Percentiles rank a stretch among this genome's conserved stretches.
phyloP scores from a whole-genome alignment of 2,797 vertebrate genomes.

The Helicolenus hilgendorfi region DNA sequence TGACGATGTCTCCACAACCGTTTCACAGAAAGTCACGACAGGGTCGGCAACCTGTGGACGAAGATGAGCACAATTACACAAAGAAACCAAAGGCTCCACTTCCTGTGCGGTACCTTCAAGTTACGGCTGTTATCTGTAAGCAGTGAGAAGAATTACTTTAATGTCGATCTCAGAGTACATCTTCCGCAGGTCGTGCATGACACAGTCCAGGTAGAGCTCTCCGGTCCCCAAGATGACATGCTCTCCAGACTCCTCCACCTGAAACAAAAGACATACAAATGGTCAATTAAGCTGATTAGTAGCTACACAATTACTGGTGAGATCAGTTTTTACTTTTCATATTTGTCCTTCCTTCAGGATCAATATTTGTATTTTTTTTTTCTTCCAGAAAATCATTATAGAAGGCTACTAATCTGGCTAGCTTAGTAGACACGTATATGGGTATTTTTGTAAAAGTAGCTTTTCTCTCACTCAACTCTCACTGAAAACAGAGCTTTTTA shows the following conservation, averaged over 20 bases:
- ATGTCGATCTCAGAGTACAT: conserved; percentile 99
- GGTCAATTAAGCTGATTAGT: background rate
- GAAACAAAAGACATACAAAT: conserved; percentile 21
- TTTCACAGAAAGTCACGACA: conserved; percentile 99
- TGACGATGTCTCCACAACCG: conserved; percentile 98
- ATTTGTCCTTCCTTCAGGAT: background rate
- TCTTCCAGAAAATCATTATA: background rate
- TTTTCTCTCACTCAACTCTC: too few species aligned
- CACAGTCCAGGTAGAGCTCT: conserved; percentile 98
- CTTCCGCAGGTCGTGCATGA: conserved; percentile 98
- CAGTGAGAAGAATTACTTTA: conserved; percentile 89
- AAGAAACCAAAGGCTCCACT: background rate
- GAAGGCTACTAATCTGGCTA: too few species aligned
- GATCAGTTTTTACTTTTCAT: background rate
- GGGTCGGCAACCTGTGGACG: conserved; percentile 95
- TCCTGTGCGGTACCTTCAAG: background rate
- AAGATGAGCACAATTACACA: background rate
- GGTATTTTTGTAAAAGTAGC: too few species aligned
- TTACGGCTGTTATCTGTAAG: background rate
- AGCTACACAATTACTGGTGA: background rate
- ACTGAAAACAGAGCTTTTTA: too few species aligned
- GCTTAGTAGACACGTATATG: too few species aligned
- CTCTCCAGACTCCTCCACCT: conserved; percentile 99
- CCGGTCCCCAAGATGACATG: conserved; percentile 98
- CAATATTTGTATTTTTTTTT: background rate